Evolutionary conservation across 2,888 invertebrate genomes (phyloP), one percentile per base, ranked within the genome.

Genomic region (Erpobdella octoculata): DNA sequence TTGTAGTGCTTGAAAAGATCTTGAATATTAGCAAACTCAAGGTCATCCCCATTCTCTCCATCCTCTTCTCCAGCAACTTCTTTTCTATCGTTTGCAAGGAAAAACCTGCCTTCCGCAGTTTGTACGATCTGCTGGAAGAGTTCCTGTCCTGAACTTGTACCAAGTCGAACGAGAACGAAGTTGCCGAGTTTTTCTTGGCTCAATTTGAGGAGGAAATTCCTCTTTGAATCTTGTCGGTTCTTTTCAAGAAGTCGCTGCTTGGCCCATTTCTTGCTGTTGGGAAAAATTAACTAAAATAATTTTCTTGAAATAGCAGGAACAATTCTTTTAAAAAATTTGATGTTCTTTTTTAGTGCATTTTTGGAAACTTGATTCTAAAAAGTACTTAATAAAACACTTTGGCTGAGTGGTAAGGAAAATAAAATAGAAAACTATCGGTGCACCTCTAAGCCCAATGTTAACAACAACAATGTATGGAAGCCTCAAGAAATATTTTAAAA

Each of bases 161-260:
- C 15, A 9, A 70, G 31, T 53, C 65, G 70, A 25, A 74, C 41
- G 37, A 75, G 65, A 25, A 72, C 48, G 38, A 67, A 68, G 58
- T 31, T 67, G 62, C 70, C 70, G 41, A 72, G 31, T 28, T 33
- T 64, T 12, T 58, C 37, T 18, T 64, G 38, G 38, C 59, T 67
- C 71, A 74, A 72, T 25, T 72, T 72, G 28, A 73, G 46, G 37
- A 75, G 58, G 69, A 67, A 75, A 71, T 75, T 73, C 38, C 66
- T 58, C 2, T 53, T 61, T 5, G 38, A 36, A 25, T 70, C 71
- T 35, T 38, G 53, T 46, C 53, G 41, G 28, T 73, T 37, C 36
- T 59, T 67, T 37, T 71, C 64, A n/a, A 33, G 21, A 36, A 75
- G 66, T 25, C 73, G 66, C 25, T 41, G 58, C 48, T 48, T 70